Evolutionary conservation across 1,140 invertebrate species (phyloP).

Genomic region (Panagrolaimus sp.): DNA sequence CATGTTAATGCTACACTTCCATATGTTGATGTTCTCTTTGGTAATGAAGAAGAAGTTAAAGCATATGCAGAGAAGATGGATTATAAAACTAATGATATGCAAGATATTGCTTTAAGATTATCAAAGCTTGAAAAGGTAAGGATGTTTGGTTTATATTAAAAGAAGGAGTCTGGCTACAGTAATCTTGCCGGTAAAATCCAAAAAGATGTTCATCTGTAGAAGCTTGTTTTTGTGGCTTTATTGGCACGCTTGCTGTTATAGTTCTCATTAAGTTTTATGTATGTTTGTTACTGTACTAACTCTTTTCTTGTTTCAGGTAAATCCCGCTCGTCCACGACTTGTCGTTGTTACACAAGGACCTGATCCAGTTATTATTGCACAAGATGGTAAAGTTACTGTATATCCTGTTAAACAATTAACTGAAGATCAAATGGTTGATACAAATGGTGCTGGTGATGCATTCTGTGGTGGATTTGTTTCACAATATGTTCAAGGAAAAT

Average conservation of each 20-base stretch:
- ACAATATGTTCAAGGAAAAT: conserved; percentile 74
- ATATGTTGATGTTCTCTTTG: conserved; percentile 90
- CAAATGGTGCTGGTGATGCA: conserved; percentile 97
- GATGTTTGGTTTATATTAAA: not conserved
- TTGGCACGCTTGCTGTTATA: too few species aligned
- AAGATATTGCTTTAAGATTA: conserved; percentile 78
- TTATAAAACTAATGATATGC: conserved; percentile 67
- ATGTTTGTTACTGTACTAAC: too few species aligned
- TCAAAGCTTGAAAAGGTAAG: conserved; percentile 69
- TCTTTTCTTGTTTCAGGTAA: conserved; percentile 43
- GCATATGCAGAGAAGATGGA: conserved; percentile 48
- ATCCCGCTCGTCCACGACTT: conserved; percentile 62
- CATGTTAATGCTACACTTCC: conserved; percentile 75
- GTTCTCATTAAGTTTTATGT: too few species aligned
- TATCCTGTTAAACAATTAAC: conserved; percentile 71
- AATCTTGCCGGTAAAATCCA: too few species aligned
- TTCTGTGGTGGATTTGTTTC: conserved; percentile 91
- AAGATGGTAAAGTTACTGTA: conserved; percentile 66
- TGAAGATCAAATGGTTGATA: conserved; percentile 78
- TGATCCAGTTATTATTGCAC: conserved; percentile 73
- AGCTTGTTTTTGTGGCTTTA: too few species aligned
- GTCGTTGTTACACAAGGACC: conserved; percentile 88
- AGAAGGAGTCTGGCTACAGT: too few species aligned
- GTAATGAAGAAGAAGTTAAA: conserved; percentile 75
- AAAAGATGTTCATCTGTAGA: too few species aligned